Evolutionary conservation across 2,888 invertebrate genomes (phyloP).

Genomic region (Lucinisca nassula): DNA sequence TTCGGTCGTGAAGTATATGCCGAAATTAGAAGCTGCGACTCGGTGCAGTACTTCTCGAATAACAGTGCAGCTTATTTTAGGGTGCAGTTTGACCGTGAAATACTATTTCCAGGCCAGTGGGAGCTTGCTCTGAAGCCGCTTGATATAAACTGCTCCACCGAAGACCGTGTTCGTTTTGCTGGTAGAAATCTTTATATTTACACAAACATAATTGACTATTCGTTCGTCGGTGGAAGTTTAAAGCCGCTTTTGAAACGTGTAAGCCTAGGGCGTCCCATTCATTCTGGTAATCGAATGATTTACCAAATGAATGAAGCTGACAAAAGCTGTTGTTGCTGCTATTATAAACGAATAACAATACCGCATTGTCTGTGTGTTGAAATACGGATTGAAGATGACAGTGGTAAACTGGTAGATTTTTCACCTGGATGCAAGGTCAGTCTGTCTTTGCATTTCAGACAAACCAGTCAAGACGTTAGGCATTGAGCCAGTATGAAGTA

Average conservation of each 20-base stretch:
- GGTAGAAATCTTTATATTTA: background rate
- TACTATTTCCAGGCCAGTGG: background rate
- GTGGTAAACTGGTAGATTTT: background rate
- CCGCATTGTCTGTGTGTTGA: background rate
- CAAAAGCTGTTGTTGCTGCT: background rate
- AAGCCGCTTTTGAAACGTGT: constrained; percentile 9
- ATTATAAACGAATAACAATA: constrained; percentile 10
- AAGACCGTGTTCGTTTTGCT: background rate
- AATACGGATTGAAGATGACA: background rate
- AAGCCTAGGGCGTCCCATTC: background rate
- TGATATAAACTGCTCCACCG: background rate
- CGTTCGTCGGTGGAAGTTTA: background rate
- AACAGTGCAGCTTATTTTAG: background rate
- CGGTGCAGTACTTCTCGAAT: background rate
- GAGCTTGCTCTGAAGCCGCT: background rate
- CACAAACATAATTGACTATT: constrained; percentile 3
- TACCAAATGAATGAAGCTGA: background rate
- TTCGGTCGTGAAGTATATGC: background rate
- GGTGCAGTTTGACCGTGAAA: background rate
- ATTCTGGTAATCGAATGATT: background rate
- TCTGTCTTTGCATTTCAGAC: constrained; percentile 20
- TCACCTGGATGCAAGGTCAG: background rate
- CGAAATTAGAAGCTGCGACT: background rate
- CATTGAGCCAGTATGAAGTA: background rate
- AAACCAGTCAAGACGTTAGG: background rate